These are phyloP conservation scores for Pao palembangensis DNA, from an alignment of 2,113 vertebrate genomes.

Conservation along the genomic window DNA sequence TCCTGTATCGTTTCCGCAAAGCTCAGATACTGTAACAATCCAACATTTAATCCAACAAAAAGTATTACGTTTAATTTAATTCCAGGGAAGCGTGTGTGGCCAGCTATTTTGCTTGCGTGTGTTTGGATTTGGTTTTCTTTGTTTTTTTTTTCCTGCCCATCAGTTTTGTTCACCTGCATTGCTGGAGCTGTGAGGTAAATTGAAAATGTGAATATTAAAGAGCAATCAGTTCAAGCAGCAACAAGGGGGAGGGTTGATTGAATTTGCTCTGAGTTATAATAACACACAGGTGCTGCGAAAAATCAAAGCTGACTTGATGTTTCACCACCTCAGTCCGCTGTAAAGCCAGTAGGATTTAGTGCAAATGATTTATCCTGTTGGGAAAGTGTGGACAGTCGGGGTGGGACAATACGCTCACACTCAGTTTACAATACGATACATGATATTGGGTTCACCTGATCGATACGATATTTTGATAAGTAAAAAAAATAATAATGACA, in stretches of 20 bases:
- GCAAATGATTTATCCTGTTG: constrained; percentile 32
- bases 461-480: background rate
- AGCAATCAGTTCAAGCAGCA: constrained; percentile 45
- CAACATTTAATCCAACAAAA: constrained; percentile 39
- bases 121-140: constrained; percentile 2
- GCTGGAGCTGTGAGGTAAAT: constrained; percentile 50
- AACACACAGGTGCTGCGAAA: constrained; percentile 36
- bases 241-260: constrained; percentile 43
- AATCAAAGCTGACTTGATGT: constrained; percentile 51
- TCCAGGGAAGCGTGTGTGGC: constrained; percentile 19
- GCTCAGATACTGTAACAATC: constrained; percentile 46
- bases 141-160: constrained; percentile 12
- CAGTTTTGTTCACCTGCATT: constrained; percentile 24
- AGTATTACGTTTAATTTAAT: constrained; percentile 51
- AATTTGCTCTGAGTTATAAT: constrained; percentile 52
- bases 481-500: background rate
- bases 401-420: too few species aligned
- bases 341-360: constrained; percentile 43
- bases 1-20: constrained; percentile 38
- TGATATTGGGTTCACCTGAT: background rate
- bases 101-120: constrained; percentile 3
- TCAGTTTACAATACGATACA: too few species aligned
- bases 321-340: constrained; percentile 23
- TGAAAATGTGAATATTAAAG: constrained; percentile 49
- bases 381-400: background rate